Percentiles rank a stretch among this genome's conserved stretches.
Conservation (phyloP, 2,797 vertebrate genomes). For the Harpagifer antarcticus region DNA sequence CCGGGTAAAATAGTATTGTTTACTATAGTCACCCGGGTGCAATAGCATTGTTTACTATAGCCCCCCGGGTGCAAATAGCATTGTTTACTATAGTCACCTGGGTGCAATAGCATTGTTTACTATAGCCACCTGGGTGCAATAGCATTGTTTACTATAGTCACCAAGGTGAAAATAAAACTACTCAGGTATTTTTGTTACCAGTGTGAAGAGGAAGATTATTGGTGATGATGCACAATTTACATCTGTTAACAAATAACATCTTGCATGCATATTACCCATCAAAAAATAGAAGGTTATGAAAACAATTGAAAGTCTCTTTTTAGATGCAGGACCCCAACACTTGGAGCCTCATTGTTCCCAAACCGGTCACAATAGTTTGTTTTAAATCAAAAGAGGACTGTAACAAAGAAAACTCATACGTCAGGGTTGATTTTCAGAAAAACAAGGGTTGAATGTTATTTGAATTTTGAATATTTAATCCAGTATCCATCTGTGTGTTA, state of each 20-base stretch:
- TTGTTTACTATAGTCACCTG: no score
- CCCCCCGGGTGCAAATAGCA: no score
- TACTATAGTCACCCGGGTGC: fast-evolving
- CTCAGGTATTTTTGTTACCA: slow-evolving; percentile 21
- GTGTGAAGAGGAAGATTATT: background rate
- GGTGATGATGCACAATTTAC: background rate
- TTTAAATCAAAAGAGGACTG: background rate
- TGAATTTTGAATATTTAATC: slow-evolving; percentile 9
- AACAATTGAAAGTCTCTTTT: background rate
- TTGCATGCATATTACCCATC: slow-evolving; percentile 3
- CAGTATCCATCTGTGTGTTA: background rate
- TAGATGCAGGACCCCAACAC: background rate
- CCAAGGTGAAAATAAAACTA: no score
- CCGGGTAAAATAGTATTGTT: no score
- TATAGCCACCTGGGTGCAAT: no score
- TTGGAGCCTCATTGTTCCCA: background rate
- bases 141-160: no score
- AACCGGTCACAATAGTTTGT: slow-evolving; percentile 7
- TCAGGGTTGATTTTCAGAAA: background rate
- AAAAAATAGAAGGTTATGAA: background rate
- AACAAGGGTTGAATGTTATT: background rate
- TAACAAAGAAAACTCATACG: background rate
- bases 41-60: no score
- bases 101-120: no score
- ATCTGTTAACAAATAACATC: slow-evolving; percentile 3